These are phyloP conservation scores for Hirundo rustica DNA, from an alignment of 2,797 vertebrate species.

Conservation along the genomic window DNA sequence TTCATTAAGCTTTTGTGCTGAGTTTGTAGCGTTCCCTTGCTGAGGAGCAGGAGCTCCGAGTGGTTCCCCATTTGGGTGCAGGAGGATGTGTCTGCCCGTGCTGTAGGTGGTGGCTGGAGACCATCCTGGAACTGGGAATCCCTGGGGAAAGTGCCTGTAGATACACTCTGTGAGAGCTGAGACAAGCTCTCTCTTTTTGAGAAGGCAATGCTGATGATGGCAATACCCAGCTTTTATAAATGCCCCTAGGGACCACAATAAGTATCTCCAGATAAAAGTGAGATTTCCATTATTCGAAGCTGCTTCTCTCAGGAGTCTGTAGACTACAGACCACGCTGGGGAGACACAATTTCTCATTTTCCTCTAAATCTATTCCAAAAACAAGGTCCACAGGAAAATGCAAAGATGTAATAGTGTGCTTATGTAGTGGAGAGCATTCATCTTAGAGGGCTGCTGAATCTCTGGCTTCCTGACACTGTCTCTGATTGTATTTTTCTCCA, in stretches of 20 bases:
- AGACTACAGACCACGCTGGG: not conserved
- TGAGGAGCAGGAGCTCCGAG: not conserved
- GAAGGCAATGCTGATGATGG: not conserved
- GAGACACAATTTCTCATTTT: not conserved
- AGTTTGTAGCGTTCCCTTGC: not conserved
- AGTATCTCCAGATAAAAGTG: not conserved
- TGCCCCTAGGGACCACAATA: not conserved
- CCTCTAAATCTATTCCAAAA: not conserved
- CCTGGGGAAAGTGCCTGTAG: not conserved
- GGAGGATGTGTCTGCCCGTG: not conserved
- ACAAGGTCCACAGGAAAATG: not conserved
- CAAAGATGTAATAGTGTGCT: not conserved
- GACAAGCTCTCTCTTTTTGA: not conserved
- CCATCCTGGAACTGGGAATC: not conserved
- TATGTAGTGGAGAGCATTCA: not conserved
- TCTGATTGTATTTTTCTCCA: not conserved
- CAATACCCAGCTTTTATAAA: not conserved
- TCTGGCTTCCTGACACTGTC: not conserved
- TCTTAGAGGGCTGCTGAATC: not conserved
- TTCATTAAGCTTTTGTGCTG: not conserved
- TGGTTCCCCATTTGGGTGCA: accelerated
- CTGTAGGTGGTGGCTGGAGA: not conserved
- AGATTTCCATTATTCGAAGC: not conserved
- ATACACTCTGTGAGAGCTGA: not conserved
- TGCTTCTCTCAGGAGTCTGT: not conserved